Percentiles rank a stretch among this genome's conserved stretches.
Evolutionary conservation across 2,797 vertebrate genomes (phyloP).

Genomic region (Ficedula albicollis): DNA sequence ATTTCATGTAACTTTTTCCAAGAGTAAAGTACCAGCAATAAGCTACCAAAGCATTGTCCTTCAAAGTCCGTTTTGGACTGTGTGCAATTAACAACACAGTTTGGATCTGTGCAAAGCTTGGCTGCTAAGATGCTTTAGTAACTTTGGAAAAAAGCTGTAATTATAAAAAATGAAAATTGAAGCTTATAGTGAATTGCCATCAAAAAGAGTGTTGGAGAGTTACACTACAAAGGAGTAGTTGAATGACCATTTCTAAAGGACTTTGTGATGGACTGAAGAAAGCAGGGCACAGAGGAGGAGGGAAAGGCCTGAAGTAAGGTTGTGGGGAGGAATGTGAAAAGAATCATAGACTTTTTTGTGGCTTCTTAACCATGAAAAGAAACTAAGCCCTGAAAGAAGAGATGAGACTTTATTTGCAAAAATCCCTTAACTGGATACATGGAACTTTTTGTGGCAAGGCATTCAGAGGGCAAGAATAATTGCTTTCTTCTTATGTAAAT

Average conservation of each 20-base stretch:
- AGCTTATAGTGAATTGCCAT: not conserved
- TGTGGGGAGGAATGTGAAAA: not conserved
- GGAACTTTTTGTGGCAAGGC: not conserved
- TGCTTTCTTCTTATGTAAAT: constrained; percentile 28
- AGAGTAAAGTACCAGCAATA: not conserved
- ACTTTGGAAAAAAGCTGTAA: not conserved
- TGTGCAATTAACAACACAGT: not conserved
- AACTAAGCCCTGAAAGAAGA: constrained; percentile 8
- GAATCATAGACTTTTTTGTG: constrained; percentile 13
- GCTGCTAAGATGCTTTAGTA: not conserved
- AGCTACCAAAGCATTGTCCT: not conserved
- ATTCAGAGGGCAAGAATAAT: constrained; percentile 38
- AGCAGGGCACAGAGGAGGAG: not conserved
- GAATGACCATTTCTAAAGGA: constrained; percentile 5
- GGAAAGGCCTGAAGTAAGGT: not conserved
- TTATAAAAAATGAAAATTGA: not conserved
- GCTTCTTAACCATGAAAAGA: constrained; percentile 3
- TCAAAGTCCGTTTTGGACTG: not conserved
- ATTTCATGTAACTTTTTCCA: not conserved
- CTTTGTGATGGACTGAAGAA: not conserved
- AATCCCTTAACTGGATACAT: not conserved
- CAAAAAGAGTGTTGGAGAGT: not conserved
- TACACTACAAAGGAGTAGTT: not conserved
- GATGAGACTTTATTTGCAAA: not conserved
- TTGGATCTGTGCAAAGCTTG: not conserved